Evolutionary conservation across 2,797 vertebrate genomes (phyloP).

Genomic region (Arrhamphus sclerolepis): DNA sequence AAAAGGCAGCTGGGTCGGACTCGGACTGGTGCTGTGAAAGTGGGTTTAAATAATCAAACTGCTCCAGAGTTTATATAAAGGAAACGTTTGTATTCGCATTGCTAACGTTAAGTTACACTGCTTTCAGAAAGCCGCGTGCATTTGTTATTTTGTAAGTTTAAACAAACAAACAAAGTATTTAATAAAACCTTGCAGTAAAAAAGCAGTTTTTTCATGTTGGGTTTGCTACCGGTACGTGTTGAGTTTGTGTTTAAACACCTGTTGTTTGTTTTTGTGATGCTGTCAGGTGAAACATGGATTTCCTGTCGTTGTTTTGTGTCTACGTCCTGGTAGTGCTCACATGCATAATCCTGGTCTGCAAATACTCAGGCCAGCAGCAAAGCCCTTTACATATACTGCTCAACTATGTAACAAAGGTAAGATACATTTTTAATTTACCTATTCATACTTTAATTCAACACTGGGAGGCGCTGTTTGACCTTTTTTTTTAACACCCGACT

Average conservation of each 20-base stretch:
- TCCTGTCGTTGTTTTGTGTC: conserved; percentile 86
- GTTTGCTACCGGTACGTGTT: background rate
- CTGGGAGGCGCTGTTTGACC: conserved; percentile 35
- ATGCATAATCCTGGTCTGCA: conserved; percentile 77
- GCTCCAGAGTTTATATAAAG: no score
- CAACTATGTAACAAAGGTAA: conserved; percentile 68
- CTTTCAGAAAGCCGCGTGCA: background rate
- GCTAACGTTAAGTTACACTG: conserved; percentile 24
- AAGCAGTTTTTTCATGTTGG: background rate
- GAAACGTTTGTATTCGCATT: conserved; percentile 15
- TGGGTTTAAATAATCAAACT: no score
- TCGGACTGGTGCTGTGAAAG: conserved; percentile 18
- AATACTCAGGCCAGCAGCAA: conserved; percentile 77
- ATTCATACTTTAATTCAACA: background rate
- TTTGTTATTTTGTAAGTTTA: background rate
- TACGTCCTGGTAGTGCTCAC: conserved; percentile 83
- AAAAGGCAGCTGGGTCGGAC: conserved; percentile 14
- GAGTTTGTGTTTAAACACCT: conserved; percentile 38
- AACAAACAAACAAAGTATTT: no score
- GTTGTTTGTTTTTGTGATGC: conserved; percentile 27
- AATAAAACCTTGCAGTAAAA: background rate
- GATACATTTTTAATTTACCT: background rate
- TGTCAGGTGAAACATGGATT: conserved; percentile 86
- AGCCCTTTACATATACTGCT: conserved; percentile 63
- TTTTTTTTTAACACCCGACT: background rate